These are phyloP conservation scores for Apodemia hepburni DNA, from an alignment of 2,888 invertebrate genomes.

Conservation along the genomic window DNA sequence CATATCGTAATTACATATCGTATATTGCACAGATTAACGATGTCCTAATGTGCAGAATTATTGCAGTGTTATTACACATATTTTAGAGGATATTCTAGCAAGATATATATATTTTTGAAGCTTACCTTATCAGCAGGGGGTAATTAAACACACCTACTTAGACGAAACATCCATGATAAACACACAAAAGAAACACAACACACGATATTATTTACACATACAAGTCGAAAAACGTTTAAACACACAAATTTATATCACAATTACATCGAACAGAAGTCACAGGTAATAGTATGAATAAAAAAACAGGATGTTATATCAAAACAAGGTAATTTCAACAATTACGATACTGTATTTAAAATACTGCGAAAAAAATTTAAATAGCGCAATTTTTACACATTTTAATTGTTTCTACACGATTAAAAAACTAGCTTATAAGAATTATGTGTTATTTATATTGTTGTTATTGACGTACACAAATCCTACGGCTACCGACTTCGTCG, in stretches of 20 bases:
- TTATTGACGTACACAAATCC: constrained; percentile 27
- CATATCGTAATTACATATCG: not conserved
- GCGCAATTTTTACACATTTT: not conserved
- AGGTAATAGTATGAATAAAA: constrained; percentile 23
- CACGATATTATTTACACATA: not conserved
- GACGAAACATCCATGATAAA: constrained; percentile 9
- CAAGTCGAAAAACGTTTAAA: not conserved
- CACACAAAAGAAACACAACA: not conserved
- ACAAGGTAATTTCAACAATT: constrained; percentile 26
- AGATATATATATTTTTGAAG: not conserved
- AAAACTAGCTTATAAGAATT: constrained; percentile 21
- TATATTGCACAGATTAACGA: not conserved
- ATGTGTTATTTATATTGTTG: constrained; percentile 35
- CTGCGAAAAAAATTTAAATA: not conserved
- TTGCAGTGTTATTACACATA: not conserved
- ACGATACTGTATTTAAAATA: constrained; percentile 15
- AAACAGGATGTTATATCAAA: constrained; percentile 31
- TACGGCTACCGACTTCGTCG: constrained; percentile 19
- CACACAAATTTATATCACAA: constrained; percentile 5
- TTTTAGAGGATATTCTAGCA: not conserved
- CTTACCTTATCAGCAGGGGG: constrained; percentile 7
- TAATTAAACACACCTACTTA: not conserved
- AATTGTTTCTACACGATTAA: not conserved
- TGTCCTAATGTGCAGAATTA: not conserved
- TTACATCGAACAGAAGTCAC: constrained; percentile 8